A percentile compares a stretch with the other conserved stretches of the same genome.
phyloP scores from a whole-genome alignment of 2,888 invertebrate species.

The Lumbricus terrestris region DNA sequence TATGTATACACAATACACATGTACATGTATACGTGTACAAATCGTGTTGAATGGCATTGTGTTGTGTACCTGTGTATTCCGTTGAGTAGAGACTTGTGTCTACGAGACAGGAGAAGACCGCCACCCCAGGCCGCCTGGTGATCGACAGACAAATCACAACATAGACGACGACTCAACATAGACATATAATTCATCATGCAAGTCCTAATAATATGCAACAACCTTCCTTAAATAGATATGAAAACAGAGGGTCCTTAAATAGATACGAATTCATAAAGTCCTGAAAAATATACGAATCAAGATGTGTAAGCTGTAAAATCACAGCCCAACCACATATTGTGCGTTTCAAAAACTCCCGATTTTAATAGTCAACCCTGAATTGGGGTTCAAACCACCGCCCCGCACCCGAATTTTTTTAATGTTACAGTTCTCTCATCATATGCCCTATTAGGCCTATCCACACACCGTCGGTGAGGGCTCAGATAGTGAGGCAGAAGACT shows the following conservation, averaged over 20 bases:
- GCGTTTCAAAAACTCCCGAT: too few relatives aligned
- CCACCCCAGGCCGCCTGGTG: slow-evolving; percentile 65
- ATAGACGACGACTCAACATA: neutral
- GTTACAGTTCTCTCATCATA: too few relatives aligned
- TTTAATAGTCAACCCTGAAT: neutral
- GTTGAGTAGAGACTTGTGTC: slow-evolving; percentile 82
- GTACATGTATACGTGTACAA: too few relatives aligned
- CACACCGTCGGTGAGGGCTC: too few relatives aligned
- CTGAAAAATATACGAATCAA: too few relatives aligned
- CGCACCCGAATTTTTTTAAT: neutral
- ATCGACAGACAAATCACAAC: neutral
- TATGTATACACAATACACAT: too few relatives aligned
- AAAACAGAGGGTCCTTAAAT: too few relatives aligned
- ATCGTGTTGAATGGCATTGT: neutral
- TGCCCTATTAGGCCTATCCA: too few relatives aligned
- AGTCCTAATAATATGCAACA: neutral
- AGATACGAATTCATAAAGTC: too few relatives aligned
- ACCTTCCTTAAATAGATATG: neutral
- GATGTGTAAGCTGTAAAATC: too few relatives aligned
- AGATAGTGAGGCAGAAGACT: too few relatives aligned
- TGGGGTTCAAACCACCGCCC: neutral
- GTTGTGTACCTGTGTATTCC: slow-evolving; percentile 71
- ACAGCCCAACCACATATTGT: too few relatives aligned
- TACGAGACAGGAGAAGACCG: slow-evolving; percentile 73
- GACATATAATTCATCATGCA: neutral